phyloP scores from a whole-genome alignment of 2,888 invertebrate genomes.

The Ptilodon capucinus region DNA sequence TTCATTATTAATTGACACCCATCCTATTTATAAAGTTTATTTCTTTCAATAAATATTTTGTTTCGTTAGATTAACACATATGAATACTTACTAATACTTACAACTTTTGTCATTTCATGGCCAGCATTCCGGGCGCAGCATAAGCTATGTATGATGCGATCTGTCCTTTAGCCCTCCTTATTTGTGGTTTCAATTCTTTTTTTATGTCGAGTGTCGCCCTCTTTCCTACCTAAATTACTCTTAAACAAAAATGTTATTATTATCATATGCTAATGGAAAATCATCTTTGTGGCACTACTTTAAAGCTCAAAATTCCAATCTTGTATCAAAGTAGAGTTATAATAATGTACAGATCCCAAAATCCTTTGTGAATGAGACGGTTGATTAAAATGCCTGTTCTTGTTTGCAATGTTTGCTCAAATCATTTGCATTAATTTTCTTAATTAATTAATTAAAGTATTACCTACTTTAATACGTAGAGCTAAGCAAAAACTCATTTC shows the following conservation, averaged over 20 bases:
- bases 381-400: conserved; percentile 36
- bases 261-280: conserved; percentile 20
- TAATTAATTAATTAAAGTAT: too few relatives aligned
- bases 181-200: conserved; percentile 81
- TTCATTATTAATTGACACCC: too few relatives aligned
- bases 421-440: too few relatives aligned
- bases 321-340: neutral
- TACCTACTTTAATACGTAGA: too few relatives aligned
- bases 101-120: neutral
- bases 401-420: too few relatives aligned
- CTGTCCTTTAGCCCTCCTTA: conserved; percentile 57
- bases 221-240: conserved; percentile 62
- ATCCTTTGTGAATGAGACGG: conserved; percentile 21
- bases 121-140: conserved; percentile 7
- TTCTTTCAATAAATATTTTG: too few relatives aligned
- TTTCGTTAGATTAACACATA: too few relatives aligned
- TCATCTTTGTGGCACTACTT: conserved; percentile 9
- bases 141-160: conserved; percentile 18
- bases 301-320: conserved; percentile 19
- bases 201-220: conserved; percentile 71
- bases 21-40: too few relatives aligned
- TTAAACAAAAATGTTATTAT: conserved; percentile 53
- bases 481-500: too few relatives aligned
- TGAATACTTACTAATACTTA: neutral
- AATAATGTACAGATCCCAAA: conserved; percentile 15